These are phyloP conservation scores for Oenanthe melanoleuca DNA, from an alignment of 2,113 vertebrate species.

Conservation along the genomic window DNA sequence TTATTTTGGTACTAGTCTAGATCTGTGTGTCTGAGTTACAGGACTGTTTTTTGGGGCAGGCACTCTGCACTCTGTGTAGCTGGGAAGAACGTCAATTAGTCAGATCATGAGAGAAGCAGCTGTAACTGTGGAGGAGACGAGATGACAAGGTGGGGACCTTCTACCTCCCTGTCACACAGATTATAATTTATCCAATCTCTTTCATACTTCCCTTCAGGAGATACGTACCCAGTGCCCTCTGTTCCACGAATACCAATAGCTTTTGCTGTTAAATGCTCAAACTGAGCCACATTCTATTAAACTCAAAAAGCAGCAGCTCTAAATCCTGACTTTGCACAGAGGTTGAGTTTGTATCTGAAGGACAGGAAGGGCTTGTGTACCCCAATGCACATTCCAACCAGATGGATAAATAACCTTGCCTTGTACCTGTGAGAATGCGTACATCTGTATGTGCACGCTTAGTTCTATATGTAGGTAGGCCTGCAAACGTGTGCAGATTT, in stretches of 20 bases:
- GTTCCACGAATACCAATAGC: not conserved
- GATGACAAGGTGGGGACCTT: not conserved
- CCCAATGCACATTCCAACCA: not conserved
- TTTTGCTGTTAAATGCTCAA: not conserved
- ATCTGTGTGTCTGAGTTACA: not conserved
- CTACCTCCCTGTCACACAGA: not conserved
- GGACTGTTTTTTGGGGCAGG: not conserved
- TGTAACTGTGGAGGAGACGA: not conserved
- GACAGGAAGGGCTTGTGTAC: not conserved
- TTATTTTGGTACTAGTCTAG: not conserved
- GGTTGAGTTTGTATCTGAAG: not conserved
- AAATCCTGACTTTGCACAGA: not conserved
- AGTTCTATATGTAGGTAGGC: fast-evolving
- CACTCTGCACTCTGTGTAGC: not conserved
- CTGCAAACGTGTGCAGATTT: fast-evolving
- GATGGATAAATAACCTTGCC: not conserved
- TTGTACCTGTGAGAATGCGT: not conserved
- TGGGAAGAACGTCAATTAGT: not conserved
- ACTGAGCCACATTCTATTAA: not conserved
- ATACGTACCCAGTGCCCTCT: fast-evolving
- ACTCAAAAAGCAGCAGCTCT: not conserved
- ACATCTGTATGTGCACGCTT: fast-evolving
- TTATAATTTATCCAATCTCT: not conserved
- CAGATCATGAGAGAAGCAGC: not conserved
- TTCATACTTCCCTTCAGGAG: not conserved